Evolutionary conservation across 1,140 invertebrate genomes (phyloP), one percentile per base, ranked within the genome.

Genomic region (Bradynema listronoti): DNA sequence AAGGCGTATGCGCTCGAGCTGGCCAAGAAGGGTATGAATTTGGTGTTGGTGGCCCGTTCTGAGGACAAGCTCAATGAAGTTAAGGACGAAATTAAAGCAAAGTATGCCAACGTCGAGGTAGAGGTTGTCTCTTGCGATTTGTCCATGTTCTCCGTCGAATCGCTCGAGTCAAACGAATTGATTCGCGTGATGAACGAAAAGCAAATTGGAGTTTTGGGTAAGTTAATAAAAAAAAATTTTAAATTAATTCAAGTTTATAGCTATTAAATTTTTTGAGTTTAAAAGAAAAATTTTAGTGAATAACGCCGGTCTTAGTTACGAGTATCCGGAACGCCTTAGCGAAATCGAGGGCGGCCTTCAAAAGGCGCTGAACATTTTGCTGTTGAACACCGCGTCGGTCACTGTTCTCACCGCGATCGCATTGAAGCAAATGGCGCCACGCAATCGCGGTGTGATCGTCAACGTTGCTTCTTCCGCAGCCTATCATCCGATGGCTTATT

Each of bases 1-100:
- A 76, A 69, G 46, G 70, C 61, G 3, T 75, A 78, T 45, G 70
- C 66, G 11, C 49, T 49, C 19, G 73, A 78, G 30, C 59, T 76
- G 16, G 75, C 73, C 22, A 39, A 42, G 29, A 55, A 54, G 41
- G 60, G 64, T 2, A 76, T 76, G 57, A 72, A 78, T 49, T 36
- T 76, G 14, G 33, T 75, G 41, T 49, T 76, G 5, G 57, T 76
- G 30, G 66, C 73, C 7, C 63, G 73, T 9, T 71, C 66, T 9
- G 56, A 64, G 25, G 33, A 39, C 24, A 78, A 74, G 55, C 52
- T 76, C 11, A 62, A 65, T 30, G 51, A 57, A 5, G 68, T 67
- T 5, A 68, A 67, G 36, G 41, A 55, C 16, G 72, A 75, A 49
- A 65, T 75, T 39, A 47, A 52, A 22, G 47, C 30, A 27, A 39